Conservation (phyloP, 2,888 invertebrate genomes). For the Phymatocera aterrima region DNA sequence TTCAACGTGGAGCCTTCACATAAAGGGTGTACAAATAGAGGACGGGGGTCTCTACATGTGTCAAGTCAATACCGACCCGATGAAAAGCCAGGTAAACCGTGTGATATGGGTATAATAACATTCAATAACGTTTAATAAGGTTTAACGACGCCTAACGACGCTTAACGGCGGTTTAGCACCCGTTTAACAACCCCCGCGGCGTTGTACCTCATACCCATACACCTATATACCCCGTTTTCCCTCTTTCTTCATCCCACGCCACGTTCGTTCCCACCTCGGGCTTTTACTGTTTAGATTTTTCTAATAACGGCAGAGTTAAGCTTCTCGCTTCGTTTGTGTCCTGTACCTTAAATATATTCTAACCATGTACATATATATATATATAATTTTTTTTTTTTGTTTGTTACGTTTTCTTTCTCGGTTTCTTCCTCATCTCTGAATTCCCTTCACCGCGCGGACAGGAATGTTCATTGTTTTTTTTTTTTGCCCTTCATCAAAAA, state of each 20-base stretch:
- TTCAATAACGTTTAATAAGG: conserved; percentile 41
- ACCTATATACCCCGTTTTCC: too few relatives aligned
- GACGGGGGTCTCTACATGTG: conserved; percentile 96
- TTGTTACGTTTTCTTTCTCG: conserved; percentile 48
- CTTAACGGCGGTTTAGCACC: conserved; percentile 35
- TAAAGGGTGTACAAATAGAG: conserved; percentile 90
- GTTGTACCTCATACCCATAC: too few relatives aligned
- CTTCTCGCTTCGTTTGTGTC: conserved; percentile 8
- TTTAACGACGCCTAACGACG: conserved; percentile 41
- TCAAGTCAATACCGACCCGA: conserved; percentile 95
- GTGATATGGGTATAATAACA: conserved; percentile 30
- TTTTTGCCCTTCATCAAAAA: too few relatives aligned
- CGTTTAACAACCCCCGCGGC: conserved; percentile 32
- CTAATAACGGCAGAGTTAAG: conserved; percentile 31
- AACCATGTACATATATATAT: too few relatives aligned
- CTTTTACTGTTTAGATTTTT: conserved; percentile 23
- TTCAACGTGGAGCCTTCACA: conserved; percentile 93
- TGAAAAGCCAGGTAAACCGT: conserved; percentile 90
- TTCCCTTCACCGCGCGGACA: too few relatives aligned
- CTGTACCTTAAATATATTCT: not conserved
- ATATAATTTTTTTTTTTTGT: conserved; percentile 14
- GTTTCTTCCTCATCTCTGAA: too few relatives aligned
- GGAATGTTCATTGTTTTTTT: too few relatives aligned
- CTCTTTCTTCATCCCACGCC: not conserved
- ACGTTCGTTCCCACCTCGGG: not conserved